Evolutionary conservation across 2,797 vertebrate genomes (phyloP).

Genomic region (Mycteria americana): DNA sequence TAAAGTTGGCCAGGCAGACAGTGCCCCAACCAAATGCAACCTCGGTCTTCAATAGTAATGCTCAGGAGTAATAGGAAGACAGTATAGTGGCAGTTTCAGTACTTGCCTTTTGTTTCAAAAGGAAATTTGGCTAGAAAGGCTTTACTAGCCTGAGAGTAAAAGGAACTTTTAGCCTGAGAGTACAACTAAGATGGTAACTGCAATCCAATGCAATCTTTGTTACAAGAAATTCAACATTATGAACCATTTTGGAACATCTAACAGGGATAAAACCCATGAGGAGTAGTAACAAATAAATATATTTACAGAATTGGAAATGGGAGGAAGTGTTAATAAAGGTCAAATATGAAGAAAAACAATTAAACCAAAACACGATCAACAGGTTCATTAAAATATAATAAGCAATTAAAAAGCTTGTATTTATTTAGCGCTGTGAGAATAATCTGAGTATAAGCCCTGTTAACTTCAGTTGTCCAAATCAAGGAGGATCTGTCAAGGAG

Average conservation of each 20-base stretch:
- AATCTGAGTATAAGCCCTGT: not conserved
- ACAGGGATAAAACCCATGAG: not conserved
- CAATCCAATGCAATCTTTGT: not conserved
- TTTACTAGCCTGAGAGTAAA: not conserved
- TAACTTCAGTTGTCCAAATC: slow-evolving; percentile 44
- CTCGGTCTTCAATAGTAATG: not conserved
- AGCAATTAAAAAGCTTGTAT: not conserved
- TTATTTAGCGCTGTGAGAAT: not conserved
- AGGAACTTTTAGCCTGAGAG: not conserved
- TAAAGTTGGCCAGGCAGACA: not conserved
- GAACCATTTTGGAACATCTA: not conserved
- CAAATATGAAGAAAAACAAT: not conserved
- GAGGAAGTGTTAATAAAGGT: not conserved
- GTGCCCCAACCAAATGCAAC: not conserved
- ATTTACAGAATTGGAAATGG: not conserved
- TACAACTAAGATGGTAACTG: not conserved
- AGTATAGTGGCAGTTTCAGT: not conserved
- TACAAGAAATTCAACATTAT: not conserved
- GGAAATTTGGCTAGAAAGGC: not conserved
- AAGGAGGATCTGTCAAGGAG: slow-evolving; percentile 57
- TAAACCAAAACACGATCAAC: not conserved
- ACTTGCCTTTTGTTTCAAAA: not conserved
- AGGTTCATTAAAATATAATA: not conserved
- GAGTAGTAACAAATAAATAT: not conserved
- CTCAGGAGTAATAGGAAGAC: not conserved